Conservation (phyloP, 2,113 vertebrate species). For the Anoplopoma fimbria region DNA sequence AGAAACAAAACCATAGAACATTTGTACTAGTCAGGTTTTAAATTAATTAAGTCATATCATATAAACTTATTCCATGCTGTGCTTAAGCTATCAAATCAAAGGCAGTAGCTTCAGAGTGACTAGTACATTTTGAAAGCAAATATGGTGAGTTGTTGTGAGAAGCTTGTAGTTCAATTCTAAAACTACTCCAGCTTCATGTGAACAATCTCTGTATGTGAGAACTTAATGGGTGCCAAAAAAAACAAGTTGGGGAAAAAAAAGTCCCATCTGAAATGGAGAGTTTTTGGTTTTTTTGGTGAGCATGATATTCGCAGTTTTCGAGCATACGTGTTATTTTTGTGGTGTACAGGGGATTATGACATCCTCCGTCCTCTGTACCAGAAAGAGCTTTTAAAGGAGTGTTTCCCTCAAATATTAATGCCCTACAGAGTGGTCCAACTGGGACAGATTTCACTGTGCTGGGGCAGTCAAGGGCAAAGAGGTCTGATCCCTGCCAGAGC, state of each 20-base stretch:
- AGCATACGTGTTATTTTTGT: slow-evolving; percentile 46
- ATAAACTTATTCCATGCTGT: not conserved
- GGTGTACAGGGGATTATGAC: slow-evolving; percentile 61
- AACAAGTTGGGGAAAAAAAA: no score
- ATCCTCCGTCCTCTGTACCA: slow-evolving; percentile 48
- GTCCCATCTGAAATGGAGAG: slow-evolving; percentile 17
- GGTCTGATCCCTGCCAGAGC: slow-evolving; percentile 67
- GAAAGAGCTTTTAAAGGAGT: slow-evolving; percentile 77
- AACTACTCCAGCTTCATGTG: not conserved
- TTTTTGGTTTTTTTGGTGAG: slow-evolving; percentile 2
- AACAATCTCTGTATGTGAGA: slow-evolving; percentile 13
- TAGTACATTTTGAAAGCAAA: not conserved
- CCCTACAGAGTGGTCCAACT: slow-evolving; percentile 59
- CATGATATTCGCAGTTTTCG: slow-evolving; percentile 40
- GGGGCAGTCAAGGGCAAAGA: slow-evolving; percentile 67
- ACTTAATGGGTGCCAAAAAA: slow-evolving; percentile 18
- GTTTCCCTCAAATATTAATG: slow-evolving; percentile 80
- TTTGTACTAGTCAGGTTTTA: not conserved
- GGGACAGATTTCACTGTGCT: slow-evolving; percentile 75
- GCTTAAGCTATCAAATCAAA: not conserved
- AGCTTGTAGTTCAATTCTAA: slow-evolving; percentile 3
- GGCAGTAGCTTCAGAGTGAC: not conserved
- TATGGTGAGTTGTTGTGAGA: not conserved
- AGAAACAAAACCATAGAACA: not conserved
- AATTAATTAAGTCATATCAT: not conserved